These are phyloP conservation scores for Coregonus clupeaformis DNA, from an alignment of 2,113 vertebrate genomes.

Conservation along the genomic window DNA sequence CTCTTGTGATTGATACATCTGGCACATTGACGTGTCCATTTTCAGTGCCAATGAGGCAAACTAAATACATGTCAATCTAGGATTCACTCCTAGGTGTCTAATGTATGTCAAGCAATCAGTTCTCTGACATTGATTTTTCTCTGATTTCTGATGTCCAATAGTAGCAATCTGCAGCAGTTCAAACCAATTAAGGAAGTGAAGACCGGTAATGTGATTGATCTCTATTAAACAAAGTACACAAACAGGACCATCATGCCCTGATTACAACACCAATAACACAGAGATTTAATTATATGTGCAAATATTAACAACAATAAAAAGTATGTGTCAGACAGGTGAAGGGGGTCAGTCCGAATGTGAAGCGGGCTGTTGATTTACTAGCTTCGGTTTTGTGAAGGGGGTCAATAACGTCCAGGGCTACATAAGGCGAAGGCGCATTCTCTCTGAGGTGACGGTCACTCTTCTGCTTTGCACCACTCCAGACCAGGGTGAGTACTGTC, in stretches of 20 bases:
- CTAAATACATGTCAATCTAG: background rate
- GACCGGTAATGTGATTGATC: conserved; percentile 47
- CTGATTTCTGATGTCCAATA: conserved; percentile 22
- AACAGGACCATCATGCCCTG: background rate
- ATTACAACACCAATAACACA: conserved; percentile 42
- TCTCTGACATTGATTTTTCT: conserved; percentile 39
- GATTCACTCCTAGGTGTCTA: background rate
- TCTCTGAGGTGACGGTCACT: background rate
- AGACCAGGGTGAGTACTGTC: conserved; percentile 10
- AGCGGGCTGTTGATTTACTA: conserved; percentile 32
- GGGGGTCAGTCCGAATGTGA: background rate
- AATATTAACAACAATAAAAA: conserved; percentile 66
- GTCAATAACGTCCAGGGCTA: conserved; percentile 40
- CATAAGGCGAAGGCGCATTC: conserved; percentile 22
- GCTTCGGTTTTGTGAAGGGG: background rate
- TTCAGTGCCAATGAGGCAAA: background rate
- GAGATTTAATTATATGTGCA: conserved; percentile 47
- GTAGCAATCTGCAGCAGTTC: conserved; percentile 7
- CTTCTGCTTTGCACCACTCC: background rate
- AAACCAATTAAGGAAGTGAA: conserved; percentile 57
- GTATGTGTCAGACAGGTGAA: background rate
- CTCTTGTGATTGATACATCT: background rate
- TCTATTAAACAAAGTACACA: conserved; percentile 52
- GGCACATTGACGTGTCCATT: background rate
- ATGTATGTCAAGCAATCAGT: conserved; percentile 7